Evolutionary conservation across 2,113 vertebrate species (phyloP).

Genomic region (Butastur rufipennis): DNA sequence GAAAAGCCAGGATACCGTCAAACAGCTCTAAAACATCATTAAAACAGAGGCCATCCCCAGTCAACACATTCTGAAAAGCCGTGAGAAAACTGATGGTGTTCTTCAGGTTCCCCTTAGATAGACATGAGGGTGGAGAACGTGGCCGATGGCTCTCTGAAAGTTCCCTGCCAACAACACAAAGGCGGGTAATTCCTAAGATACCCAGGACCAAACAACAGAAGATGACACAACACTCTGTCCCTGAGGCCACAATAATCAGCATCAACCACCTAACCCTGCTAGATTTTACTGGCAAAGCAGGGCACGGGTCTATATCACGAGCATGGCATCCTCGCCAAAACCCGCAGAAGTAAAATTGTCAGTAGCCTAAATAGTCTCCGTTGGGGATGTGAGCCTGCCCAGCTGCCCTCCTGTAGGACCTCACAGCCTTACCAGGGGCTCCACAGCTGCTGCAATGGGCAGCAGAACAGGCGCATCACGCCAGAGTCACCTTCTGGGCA

Average conservation of each 20-base stretch:
- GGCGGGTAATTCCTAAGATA: neutral
- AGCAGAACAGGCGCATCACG: fast-evolving
- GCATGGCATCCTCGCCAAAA: neutral
- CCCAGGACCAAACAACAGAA: neutral
- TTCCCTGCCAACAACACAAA: neutral
- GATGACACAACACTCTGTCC: neutral
- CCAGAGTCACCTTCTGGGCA: neutral
- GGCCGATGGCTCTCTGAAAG: neutral
- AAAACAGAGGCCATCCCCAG: neutral
- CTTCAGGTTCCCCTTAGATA: neutral
- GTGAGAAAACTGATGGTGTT: fast-evolving
- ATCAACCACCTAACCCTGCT: neutral
- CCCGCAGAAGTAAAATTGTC: neutral
- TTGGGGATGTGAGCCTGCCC: neutral
- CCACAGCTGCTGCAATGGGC: neutral
- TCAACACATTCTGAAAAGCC: neutral
- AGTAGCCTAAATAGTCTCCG: neutral
- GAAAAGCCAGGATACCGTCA: neutral
- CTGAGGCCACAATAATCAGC: neutral
- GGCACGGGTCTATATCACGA: neutral
- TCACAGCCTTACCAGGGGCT: neutral
- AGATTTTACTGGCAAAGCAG: neutral
- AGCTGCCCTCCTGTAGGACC: neutral
- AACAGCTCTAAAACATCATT: neutral
- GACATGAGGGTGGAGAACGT: neutral